Conservation (phyloP, 2,888 invertebrate species). For the Andrena fulva region DNA sequence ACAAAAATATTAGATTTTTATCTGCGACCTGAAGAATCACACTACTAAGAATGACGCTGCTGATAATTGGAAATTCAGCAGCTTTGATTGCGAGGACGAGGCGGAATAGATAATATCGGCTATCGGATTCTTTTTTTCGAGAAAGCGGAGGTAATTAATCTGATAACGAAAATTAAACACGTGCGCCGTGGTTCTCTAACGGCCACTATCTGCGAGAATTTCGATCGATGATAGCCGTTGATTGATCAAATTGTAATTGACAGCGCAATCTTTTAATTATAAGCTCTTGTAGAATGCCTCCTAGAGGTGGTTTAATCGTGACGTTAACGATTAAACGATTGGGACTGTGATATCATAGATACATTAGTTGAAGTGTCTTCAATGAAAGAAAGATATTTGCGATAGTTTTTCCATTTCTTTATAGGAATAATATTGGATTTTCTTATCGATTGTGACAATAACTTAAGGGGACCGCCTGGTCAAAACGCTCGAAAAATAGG, state of each 20-base stretch:
- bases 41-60: neutral
- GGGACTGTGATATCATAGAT: too few species aligned
- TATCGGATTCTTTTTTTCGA: constrained; percentile 8
- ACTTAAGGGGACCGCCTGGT: too few species aligned
- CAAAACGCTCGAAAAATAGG: too few species aligned
- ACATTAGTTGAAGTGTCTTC: too few species aligned
- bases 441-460: too few species aligned
- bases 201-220: neutral
- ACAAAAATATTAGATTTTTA: constrained; percentile 31
- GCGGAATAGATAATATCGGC: neutral
- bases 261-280: constrained; percentile 44
- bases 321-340: neutral
- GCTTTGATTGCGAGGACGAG: constrained; percentile 14
- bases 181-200: neutral
- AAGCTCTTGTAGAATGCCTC: neutral
- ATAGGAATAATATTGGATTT: too few species aligned
- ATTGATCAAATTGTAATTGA: neutral
- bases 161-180: constrained; percentile 20
- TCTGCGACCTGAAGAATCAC: neutral
- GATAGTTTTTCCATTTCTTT: too few species aligned
- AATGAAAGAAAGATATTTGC: too few species aligned
- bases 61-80: constrained; percentile 7
- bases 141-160: constrained; percentile 15
- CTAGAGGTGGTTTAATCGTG: constrained; percentile 28
- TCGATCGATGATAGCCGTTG: neutral